phyloP scores from a whole-genome alignment of 2,888 invertebrate genomes.

The Allolobophora icterica region DNA sequence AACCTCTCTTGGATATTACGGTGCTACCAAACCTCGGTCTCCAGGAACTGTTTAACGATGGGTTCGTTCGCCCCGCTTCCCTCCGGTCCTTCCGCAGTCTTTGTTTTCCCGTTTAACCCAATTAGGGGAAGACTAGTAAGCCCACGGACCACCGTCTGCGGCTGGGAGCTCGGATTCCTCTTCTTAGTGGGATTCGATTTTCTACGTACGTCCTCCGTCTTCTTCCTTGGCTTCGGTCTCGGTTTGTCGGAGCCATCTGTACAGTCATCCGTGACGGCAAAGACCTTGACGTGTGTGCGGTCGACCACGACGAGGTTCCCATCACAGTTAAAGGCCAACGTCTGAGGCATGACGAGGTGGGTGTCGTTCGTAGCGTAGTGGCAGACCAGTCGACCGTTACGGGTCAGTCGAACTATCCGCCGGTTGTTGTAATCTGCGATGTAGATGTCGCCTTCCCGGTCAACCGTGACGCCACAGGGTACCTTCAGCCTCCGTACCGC shows the following conservation, averaged over 20 bases:
- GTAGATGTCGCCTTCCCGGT: slow-evolving; percentile 46
- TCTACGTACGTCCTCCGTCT: not conserved
- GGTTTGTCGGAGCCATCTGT: not conserved
- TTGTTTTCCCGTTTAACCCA: not conserved
- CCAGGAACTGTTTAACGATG: not conserved
- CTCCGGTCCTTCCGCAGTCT: not conserved
- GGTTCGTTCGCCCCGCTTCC: not conserved
- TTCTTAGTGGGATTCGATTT: slow-evolving; percentile 18
- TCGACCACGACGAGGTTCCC: slow-evolving; percentile 44
- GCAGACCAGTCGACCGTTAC: slow-evolving; percentile 41
- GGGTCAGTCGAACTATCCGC: slow-evolving; percentile 36
- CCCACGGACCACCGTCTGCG: not conserved
- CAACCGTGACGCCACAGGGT: slow-evolving; percentile 58
- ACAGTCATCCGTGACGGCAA: slow-evolving; percentile 20
- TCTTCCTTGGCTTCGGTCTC: slow-evolving; percentile 23
- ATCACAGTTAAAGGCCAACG: slow-evolving; percentile 40
- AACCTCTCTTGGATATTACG: not conserved
- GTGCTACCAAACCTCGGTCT: slow-evolving; percentile 14
- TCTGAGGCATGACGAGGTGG: slow-evolving; percentile 38
- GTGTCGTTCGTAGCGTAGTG: slow-evolving; percentile 34
- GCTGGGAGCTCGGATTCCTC: not conserved
- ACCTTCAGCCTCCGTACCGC: slow-evolving; percentile 50
- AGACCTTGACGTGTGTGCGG: slow-evolving; percentile 43
- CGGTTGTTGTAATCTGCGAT: slow-evolving; percentile 44
- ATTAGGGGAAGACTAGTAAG: not conserved